Percentiles rank a stretch among this genome's conserved stretches.
Evolutionary conservation across 2,113 vertebrate genomes (phyloP).

Genomic region (Cryptotis parvus): DNA sequence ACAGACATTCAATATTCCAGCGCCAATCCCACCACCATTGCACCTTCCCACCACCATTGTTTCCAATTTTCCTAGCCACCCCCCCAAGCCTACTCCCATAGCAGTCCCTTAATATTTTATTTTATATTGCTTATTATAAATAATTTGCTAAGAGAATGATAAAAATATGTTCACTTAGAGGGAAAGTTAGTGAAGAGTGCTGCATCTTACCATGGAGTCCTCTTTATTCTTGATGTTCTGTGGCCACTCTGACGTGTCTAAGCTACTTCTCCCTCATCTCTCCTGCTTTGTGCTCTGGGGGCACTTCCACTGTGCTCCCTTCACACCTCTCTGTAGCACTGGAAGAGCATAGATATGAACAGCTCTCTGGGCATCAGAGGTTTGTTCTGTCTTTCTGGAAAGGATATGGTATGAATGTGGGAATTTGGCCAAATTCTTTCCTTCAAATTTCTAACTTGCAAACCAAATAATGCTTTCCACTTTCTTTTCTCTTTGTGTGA

Average conservation of each 20-base stretch:
- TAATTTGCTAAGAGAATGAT: too few species aligned
- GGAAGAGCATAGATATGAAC: neutral
- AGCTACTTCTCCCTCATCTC: rapidly evolving
- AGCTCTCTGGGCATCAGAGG: neutral
- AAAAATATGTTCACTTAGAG: too few species aligned
- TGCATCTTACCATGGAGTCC: too few species aligned
- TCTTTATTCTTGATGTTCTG: neutral
- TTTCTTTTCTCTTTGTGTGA: neutral
- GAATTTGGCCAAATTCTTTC: neutral
- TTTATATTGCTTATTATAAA: too few species aligned
- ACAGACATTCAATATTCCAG: too few species aligned
- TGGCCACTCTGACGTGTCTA: neutral
- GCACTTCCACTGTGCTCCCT: neutral
- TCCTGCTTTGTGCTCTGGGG: neutral
- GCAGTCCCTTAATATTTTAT: too few species aligned
- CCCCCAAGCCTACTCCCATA: too few species aligned
- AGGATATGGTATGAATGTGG: neutral
- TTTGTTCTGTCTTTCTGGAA: neutral
- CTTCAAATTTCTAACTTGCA: neutral
- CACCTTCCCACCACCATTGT: too few species aligned
- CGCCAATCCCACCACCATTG: too few species aligned
- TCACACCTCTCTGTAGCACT: rapidly evolving
- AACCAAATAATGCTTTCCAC: neutral
- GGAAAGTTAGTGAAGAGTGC: too few species aligned
- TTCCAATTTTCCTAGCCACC: too few species aligned